These are phyloP conservation scores for Colletes collaris DNA, from an alignment of 2,888 invertebrate species.

Conservation along the genomic window DNA sequence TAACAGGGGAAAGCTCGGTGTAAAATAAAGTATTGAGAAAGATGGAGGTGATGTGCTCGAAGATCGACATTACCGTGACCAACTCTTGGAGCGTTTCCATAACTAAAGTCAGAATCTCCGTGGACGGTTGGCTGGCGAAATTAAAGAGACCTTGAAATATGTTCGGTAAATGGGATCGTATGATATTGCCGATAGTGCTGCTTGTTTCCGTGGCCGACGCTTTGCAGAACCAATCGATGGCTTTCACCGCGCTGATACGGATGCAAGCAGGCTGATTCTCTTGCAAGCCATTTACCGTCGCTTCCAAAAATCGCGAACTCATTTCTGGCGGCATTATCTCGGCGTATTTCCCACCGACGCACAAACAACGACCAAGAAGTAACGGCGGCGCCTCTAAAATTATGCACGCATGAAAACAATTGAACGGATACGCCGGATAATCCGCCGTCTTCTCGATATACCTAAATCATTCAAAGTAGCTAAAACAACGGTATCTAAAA, in stretches of 20 bases:
- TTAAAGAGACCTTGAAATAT: constrained; percentile 79
- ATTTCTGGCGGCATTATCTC: constrained; percentile 84
- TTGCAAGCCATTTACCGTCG: constrained; percentile 85
- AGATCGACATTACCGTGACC: constrained; percentile 71
- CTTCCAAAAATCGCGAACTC: constrained; percentile 83
- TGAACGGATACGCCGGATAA: background rate
- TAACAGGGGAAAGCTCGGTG: background rate
- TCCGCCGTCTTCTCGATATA: constrained; percentile 64
- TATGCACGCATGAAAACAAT: background rate
- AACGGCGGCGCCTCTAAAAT: constrained; percentile 83
- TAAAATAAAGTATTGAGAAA: background rate
- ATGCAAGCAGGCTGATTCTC: constrained; percentile 84
- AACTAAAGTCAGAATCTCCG: constrained; percentile 76
- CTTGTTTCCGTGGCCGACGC: constrained; percentile 67
- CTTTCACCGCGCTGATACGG: constrained; percentile 84
- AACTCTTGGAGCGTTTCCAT: constrained; percentile 78
- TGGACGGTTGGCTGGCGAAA: constrained; percentile 76
- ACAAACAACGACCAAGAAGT: constrained; percentile 85
- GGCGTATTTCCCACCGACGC: constrained; percentile 84
- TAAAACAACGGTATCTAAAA: constrained; percentile 84
- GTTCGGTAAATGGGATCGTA: constrained; percentile 76
- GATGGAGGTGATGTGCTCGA: too few species aligned
- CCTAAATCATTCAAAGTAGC: constrained; percentile 83
- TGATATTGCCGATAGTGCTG: constrained; percentile 69
- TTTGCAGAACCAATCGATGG: constrained; percentile 83